Evolutionary conservation across 2,888 invertebrate genomes (phyloP).

Genomic region (Cephus pygmeus): DNA sequence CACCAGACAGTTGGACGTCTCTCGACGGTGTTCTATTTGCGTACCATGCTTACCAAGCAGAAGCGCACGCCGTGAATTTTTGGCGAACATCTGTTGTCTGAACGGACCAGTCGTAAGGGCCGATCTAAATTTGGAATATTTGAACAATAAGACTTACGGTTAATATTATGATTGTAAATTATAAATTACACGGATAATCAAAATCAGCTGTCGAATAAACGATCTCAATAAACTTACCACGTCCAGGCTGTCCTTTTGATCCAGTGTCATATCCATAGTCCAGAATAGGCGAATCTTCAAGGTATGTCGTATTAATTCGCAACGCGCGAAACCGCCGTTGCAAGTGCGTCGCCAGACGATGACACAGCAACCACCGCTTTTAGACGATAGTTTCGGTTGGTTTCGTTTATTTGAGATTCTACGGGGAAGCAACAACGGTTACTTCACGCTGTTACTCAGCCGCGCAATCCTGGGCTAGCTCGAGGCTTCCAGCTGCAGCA

Average conservation of each 20-base stretch:
- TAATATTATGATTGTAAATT: background rate
- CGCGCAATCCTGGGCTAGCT: background rate
- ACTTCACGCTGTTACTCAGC: constrained; percentile 6
- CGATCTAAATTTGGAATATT: constrained; percentile 5
- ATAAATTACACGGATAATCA: background rate
- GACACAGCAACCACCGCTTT: constrained; percentile 48
- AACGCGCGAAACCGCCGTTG: constrained; percentile 8
- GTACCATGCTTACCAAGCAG: constrained; percentile 30
- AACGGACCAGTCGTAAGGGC: background rate
- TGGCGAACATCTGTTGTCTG: constrained; percentile 35
- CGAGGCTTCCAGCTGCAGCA: background rate
- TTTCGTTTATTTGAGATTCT: constrained; percentile 46
- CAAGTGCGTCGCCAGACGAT: constrained; percentile 50
- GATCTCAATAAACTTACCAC: background rate
- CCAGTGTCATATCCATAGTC: background rate
- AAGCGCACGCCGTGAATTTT: constrained; percentile 27
- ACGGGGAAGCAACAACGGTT: constrained; percentile 6
- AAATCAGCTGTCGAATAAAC: background rate
- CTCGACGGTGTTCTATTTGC: constrained; percentile 43
- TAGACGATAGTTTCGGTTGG: constrained; percentile 35
- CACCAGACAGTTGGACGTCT: constrained; percentile 63
- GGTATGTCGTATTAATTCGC: background rate
- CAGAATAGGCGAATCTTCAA: background rate
- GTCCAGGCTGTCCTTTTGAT: background rate
- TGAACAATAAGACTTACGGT: background rate